These are phyloP conservation scores for Lampris incognitus DNA, from an alignment of 2,113 vertebrate species.

Conservation along the genomic window DNA sequence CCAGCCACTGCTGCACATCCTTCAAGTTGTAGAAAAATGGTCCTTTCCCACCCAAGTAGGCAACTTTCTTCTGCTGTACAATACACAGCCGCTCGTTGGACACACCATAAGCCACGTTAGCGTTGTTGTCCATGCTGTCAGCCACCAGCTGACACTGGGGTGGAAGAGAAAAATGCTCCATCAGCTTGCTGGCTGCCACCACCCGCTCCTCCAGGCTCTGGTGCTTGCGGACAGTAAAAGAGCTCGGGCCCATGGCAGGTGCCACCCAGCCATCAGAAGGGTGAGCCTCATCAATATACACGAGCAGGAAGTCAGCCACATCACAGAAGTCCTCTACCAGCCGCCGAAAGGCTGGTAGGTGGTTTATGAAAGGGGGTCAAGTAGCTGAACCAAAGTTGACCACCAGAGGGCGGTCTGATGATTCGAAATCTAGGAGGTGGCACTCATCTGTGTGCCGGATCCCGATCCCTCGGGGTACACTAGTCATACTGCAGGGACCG, in stretches of 20 bases:
- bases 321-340: conserved; percentile 95
- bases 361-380: conserved; percentile 96
- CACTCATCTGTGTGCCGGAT: conserved; percentile 76
- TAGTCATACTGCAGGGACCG: conserved; percentile 60
- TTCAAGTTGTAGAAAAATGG: conserved; percentile 95
- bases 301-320: conserved; percentile 95
- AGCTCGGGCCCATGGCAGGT: conserved; percentile 85
- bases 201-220: conserved; percentile 91
- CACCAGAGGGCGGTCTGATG: conserved; percentile 90
- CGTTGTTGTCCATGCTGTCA: conserved; percentile 97
- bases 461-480: conserved; percentile 4
- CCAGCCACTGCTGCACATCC: conserved; percentile 92
- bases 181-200: conserved; percentile 88
- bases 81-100: conserved; percentile 95
- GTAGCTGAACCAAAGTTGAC: conserved; percentile 98
- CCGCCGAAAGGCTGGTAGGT: conserved; percentile 92
- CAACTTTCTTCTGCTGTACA: conserved; percentile 92
- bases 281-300: conserved; percentile 98
- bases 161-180: conserved; percentile 90
- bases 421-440: conserved; percentile 93
- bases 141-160: conserved; percentile 93
- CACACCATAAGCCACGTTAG: conserved; percentile 94
- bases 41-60: conserved; percentile 94
- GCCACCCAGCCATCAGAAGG: conserved; percentile 96
- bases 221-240: conserved; percentile 91